Percentiles rank a stretch among this genome's conserved stretches.
These are phyloP conservation scores for Nineta flava DNA, from an alignment of 2,888 invertebrate genomes.

Conservation along the genomic window DNA sequence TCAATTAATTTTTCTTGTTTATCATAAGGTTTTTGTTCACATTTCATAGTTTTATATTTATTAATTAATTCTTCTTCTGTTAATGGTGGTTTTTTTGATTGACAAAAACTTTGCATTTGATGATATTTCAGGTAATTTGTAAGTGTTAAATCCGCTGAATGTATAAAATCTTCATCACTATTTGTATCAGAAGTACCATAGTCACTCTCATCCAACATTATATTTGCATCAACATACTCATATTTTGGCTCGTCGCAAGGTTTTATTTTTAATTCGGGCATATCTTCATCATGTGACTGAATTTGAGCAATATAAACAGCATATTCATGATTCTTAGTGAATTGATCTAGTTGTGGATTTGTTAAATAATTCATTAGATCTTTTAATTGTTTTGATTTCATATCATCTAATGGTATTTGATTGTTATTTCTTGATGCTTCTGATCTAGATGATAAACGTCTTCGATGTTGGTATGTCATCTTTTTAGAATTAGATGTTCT, in stretches of 20 bases:
- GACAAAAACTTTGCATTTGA: not conserved
- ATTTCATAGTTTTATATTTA: not conserved
- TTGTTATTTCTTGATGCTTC: too few species aligned
- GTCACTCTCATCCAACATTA: not conserved
- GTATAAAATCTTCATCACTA: not conserved
- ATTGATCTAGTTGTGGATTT: not conserved
- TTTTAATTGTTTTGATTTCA: not conserved
- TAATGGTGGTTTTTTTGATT: not conserved
- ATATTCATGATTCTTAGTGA: not conserved
- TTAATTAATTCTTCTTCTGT: not conserved
- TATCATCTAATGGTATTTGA: too few species aligned
- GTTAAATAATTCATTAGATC: slow-evolving; percentile 1
- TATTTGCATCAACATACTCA: not conserved
- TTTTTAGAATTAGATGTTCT: too few species aligned
- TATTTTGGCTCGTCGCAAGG: not conserved
- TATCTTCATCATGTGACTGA: not conserved
- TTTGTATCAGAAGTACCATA: not conserved
- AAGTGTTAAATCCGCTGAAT: too few species aligned
- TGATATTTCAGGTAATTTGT: not conserved
- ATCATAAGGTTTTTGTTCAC: not conserved
- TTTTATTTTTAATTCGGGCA: too few species aligned
- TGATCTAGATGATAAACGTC: too few species aligned
- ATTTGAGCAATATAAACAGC: not conserved
- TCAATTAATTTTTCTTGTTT: too few species aligned
- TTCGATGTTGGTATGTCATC: too few species aligned